Base-by-base conservation (phyloP, 2,113 vertebrate genomes). In the Arenaria interpres region DNA sequence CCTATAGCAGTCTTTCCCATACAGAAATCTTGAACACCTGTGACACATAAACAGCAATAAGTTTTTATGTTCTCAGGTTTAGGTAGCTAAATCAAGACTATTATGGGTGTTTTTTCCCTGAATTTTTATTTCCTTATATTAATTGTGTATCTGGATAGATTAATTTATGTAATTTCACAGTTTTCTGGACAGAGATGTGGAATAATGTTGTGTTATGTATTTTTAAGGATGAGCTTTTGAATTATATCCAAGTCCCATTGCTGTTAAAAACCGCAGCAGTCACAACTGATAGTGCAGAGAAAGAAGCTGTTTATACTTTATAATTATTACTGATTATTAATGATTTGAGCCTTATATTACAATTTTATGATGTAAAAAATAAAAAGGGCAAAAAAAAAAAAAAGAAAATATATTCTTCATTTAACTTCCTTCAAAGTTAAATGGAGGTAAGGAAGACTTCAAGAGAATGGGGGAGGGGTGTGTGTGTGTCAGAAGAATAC, bases 101-200 rank as follows among this genome's bases (percentile, higher is more conserved):
- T 23, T 5, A 10, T 20, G 22, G 21, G 39, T 10, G 39, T 41
- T 75, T 50, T 33, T 59, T 13, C 4, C 4, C 15, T 0, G 0
- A 14, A 17, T 39, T 18, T 32, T 85, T 85, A 3, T 72, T 23
- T 35, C 14, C 13, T 28, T 41, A 11, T 35, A 51, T 60, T 84
- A 39, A 32, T 30, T 62, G 5, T 43, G 4, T 32, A 39, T 56
- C 57, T 48, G 28, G 23, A 39, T 10, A 88, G 4, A 8, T 85
- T 33, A 43, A 50, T 78, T 71, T 51, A 56, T 13, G 32, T 79
- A 48, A 79, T 79, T 79, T 83, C n/a, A 48, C 8, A 32, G 9
- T 48, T 88, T 85, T 88, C 24, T 41, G 4, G 5, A 20, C 27
- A 83, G 51, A 67, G 25, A 9, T 27, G 10, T 9, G 5, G 6